Base-by-base conservation (phyloP, 2,113 vertebrate species). In the Geococcyx californianus region DNA sequence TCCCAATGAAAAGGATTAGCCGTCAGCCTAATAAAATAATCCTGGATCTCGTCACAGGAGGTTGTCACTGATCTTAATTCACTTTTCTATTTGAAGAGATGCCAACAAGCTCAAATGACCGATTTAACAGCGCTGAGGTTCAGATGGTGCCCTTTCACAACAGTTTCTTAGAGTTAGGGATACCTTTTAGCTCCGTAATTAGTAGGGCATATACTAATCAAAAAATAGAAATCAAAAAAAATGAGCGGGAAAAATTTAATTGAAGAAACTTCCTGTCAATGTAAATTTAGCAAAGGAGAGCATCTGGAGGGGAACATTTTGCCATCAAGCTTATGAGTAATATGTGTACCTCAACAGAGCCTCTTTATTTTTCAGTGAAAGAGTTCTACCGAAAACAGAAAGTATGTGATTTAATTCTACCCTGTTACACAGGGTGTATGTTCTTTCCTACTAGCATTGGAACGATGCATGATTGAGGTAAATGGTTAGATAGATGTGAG, bases 1-100 rank as follows among this genome's bases (percentile, higher is more conserved):
- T 95, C 42, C 29, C 33, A 40, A 7, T 74, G 68, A 59, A 83
- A 80, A 91, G 38, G 67, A 93, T 89, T 91, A 90, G 16, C 77
- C n/a, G 28, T 64, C 49, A 75, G 28, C 34, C 90, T 95, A 80
- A 81, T 73, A n/a, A 72, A 80, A 42, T 94, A 92, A 80, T 93
- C 66, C 89, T 87, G 76, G 24, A 47, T 95, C 42, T 93, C 72
- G 36, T 80, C 72, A 59, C 1, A 2, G 52, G 78, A 84, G 55
- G 45, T 34, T 87, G 28, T 59, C 36, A 33, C 23, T 87, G 58
- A 40, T 89, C 63, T 89, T 80, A 52, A 23, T 56, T 90, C 72
- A 34, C 51, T 18, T 91, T 73, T 86, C 33, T 77, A 2, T 78
- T 68, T 68, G 45, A 78, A 93, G 83, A 74, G 51, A 54, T 55